Conservation (phyloP, 2,113 vertebrate genomes). For the human (Homo sapiens) region DNA sequence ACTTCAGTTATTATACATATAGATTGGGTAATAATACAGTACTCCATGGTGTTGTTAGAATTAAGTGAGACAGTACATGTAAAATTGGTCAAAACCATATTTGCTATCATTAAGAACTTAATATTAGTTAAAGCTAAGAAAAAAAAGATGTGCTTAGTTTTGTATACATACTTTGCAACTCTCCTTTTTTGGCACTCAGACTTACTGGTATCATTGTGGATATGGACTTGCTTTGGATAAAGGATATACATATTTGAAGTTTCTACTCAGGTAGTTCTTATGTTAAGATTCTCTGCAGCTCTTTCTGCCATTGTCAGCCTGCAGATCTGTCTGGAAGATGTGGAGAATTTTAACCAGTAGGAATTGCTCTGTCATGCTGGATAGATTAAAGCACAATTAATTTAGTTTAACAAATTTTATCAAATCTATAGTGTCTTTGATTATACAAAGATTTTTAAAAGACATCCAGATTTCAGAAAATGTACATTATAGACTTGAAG, state of each 20-base stretch:
- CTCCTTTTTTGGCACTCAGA: neutral
- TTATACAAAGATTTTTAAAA: neutral
- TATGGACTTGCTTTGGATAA: neutral
- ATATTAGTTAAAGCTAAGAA: neutral
- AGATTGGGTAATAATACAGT: neutral
- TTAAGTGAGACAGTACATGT: neutral
- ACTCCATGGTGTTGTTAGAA: neutral
- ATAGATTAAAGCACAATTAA: constrained; percentile 42
- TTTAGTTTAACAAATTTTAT: neutral
- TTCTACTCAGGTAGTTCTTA: neutral
- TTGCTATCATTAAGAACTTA: neutral
- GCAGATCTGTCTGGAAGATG: neutral
- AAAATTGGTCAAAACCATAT: neutral
- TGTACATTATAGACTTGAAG: neutral
- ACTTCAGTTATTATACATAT: neutral
- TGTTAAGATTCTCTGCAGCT: neutral
- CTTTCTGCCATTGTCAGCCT: neutral
- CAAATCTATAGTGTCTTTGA: neutral
- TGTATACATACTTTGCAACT: neutral
- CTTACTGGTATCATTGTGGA: neutral
- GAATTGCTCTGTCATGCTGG: neutral
- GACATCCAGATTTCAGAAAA: constrained; percentile 3
- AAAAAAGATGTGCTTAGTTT: neutral
- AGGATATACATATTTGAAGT: neutral
- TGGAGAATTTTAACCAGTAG: neutral